These are phyloP conservation scores for Trogon surrucura DNA, from an alignment of 2,113 vertebrate genomes.

Conservation along the genomic window DNA sequence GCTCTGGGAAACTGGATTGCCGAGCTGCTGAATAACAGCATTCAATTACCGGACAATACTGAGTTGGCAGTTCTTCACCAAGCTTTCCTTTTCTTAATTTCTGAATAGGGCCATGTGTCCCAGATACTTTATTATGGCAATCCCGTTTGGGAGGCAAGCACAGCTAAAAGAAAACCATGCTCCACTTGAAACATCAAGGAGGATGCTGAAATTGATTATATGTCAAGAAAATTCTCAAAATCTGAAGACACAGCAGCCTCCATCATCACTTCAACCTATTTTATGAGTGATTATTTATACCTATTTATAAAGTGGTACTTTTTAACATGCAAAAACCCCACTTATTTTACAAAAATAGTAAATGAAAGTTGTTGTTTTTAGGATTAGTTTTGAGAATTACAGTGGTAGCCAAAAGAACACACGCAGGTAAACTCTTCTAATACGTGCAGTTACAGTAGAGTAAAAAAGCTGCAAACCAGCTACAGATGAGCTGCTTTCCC, in stretches of 20 bases:
- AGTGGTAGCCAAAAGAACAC: background rate
- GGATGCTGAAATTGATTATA: background rate
- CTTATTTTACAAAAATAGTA: background rate
- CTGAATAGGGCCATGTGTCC: background rate
- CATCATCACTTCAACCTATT: background rate
- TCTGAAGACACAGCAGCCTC: background rate
- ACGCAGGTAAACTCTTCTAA: background rate
- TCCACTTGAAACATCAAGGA: background rate
- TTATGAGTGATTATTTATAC: background rate
- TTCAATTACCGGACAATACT: background rate
- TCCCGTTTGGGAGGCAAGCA: background rate
- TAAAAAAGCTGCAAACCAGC: background rate
- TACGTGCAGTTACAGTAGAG: background rate
- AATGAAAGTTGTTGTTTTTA: background rate
- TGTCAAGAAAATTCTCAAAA: background rate
- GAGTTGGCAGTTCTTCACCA: background rate
- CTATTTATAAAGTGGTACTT: background rate
- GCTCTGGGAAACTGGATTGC: background rate
- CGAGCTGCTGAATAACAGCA: slow-evolving; percentile 5
- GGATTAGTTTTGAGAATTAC: background rate
- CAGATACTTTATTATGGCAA: background rate
- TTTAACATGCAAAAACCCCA: background rate
- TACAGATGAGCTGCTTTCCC: background rate
- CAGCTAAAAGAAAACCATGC: background rate
- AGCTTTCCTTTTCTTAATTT: background rate